phyloP scores from a whole-genome alignment of 2,888 invertebrate genomes.

The Petrolisthes cinctipes region DNA sequence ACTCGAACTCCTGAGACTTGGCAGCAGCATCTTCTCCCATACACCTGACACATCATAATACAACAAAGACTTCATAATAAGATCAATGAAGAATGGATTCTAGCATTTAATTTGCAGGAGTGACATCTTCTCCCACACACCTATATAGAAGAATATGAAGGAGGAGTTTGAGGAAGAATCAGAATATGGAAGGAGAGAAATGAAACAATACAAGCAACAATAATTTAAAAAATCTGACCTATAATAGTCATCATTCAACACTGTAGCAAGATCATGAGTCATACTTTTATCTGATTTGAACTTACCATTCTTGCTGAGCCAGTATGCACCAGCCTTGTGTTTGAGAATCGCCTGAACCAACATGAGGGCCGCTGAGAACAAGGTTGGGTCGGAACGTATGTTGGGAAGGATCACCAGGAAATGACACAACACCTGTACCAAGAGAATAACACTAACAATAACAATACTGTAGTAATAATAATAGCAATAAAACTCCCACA shows the following conservation, averaged over 20 bases:
- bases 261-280: too few relatives aligned
- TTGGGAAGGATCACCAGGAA: slow-evolving; percentile 39
- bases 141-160: neutral
- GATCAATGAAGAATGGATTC: neutral
- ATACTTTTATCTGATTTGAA: neutral
- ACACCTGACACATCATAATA: slow-evolving; percentile 22
- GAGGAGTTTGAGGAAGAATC: neutral
- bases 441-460: neutral
- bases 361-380: slow-evolving; percentile 34
- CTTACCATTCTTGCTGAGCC: slow-evolving; percentile 50
- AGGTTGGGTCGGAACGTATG: slow-evolving; percentile 31
- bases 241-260: neutral
- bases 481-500: neutral
- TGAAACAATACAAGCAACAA: neutral
- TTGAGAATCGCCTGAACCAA: slow-evolving; percentile 30
- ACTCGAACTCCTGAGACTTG: slow-evolving; percentile 45
- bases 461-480: neutral
- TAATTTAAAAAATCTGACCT: neutral
- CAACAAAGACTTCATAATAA: neutral
- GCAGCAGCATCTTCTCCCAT: slow-evolving; percentile 52
- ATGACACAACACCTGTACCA: slow-evolving; percentile 27
- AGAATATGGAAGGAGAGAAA: neutral
- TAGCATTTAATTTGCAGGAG: too few relatives aligned
- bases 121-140: too few relatives aligned
- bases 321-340: slow-evolving; percentile 32